Percentiles rank a stretch among this genome's conserved stretches.
These are phyloP conservation scores for Pangasianodon hypophthalmus DNA, from an alignment of 2,113 vertebrate species.

Conservation along the genomic window DNA sequence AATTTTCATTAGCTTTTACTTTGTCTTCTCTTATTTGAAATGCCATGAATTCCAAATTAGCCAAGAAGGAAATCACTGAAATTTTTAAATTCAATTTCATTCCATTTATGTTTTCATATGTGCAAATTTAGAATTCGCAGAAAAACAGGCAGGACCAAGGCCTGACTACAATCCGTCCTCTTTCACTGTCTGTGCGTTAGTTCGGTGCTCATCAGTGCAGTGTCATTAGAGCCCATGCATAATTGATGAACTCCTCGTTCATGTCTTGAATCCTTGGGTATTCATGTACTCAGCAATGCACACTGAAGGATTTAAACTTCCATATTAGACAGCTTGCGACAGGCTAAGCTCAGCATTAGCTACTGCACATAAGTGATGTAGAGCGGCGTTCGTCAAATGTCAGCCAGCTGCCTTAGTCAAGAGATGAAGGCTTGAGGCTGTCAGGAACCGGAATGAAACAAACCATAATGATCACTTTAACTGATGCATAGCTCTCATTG, in stretches of 20 bases:
- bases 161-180: neutral
- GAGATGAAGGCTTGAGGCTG: neutral
- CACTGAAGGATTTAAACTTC: neutral
- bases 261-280: neutral
- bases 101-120: neutral
- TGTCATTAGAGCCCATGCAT: conserved; percentile 20
- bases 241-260: conserved; percentile 32
- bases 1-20: neutral
- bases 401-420: neutral
- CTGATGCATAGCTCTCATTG: neutral
- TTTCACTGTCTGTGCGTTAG: neutral
- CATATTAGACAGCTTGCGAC: neutral
- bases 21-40: neutral
- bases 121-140: neutral
- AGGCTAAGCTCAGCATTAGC: conserved; percentile 1
- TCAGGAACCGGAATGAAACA: neutral
- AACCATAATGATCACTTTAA: neutral
- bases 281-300: neutral
- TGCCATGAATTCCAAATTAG: neutral
- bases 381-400: neutral
- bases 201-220: neutral
- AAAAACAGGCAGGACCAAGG: neutral
- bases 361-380: neutral
- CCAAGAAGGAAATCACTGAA: neutral
- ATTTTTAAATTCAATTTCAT: neutral